Evolutionary conservation across 1,140 invertebrate genomes (phyloP), one percentile per base, ranked within the genome.

Genomic region (Cotesia vestalis): DNA sequence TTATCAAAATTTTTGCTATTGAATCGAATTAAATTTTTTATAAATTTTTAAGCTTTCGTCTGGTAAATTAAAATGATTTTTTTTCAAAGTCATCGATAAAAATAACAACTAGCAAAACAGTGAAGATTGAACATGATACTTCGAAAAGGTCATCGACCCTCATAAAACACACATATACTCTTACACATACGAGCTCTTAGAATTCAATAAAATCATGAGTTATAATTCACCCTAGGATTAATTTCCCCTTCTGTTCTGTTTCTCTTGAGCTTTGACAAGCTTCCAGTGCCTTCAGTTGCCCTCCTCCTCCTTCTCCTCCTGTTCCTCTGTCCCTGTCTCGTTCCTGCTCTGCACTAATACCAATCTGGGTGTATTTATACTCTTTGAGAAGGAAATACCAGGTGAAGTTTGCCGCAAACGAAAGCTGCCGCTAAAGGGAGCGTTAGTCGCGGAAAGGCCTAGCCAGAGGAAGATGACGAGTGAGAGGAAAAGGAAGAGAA

Each of bases 351-450:
- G 11, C 11, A 46, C 40, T 46, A 46, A 46, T 46, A 46, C 40
- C 6, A 46, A 46, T 46, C 6, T 46, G 6, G 2, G 6, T 11
- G 11, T 46, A 59, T 9, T 3, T 20, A 59, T 20, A 27, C 57
- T 59, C 14, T 59, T 59, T 59, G 57, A 59, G 14, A 20, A 59
- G 8, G 20, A 59, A 59, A 59, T 59, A 59, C 57, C 57, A 20
- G 57, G 57, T 59, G 57, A 27, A 59, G 57, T 59, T 59, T 59
- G 57, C 57, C 57, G 57, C 57, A 46, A 59, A 59, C 57, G 27
- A 59, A 59, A 60, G 57, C 9, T 60, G 73, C 17, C 8, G 17
- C 72, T 72, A 34, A 70, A 71, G 69, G 57, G 17, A 59, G 27
- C 57, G 57, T 59, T 17, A 4, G 73, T 46, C 40, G 40, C 40